A percentile compares a stretch with the other conserved stretches of the same genome.
These are phyloP conservation scores for Temnothorax unifasciatus DNA, from an alignment of 2,888 invertebrate genomes.

Conservation along the genomic window DNA sequence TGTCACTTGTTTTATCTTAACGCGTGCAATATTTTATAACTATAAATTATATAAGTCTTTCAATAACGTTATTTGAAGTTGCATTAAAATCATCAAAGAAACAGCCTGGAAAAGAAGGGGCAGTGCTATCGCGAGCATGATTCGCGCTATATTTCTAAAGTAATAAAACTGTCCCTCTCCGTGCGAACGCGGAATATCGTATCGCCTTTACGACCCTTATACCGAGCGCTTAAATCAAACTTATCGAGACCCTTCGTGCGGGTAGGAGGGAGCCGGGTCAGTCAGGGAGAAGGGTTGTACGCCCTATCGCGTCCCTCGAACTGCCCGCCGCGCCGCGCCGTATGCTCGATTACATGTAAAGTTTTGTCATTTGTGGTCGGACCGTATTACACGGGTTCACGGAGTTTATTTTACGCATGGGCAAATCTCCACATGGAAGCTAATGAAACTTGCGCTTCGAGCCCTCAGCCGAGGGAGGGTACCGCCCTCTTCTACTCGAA, in stretches of 20 bases:
- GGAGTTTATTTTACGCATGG: constrained; percentile 53
- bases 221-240: constrained; percentile 67
- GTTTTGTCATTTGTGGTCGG: constrained; percentile 48
- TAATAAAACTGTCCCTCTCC: constrained; percentile 34
- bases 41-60: background rate
- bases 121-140: constrained; percentile 1
- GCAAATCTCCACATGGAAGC: constrained; percentile 32
- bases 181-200: constrained; percentile 44
- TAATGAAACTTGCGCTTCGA: constrained; percentile 38
- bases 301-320: constrained; percentile 47
- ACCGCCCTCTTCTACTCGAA: background rate
- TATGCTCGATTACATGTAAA: constrained; percentile 64
- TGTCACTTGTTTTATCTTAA: background rate
- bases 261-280: constrained; percentile 3
- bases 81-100: constrained; percentile 25
- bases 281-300: constrained; percentile 38
- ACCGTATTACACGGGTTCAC: constrained; percentile 52
- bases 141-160: constrained; percentile 45
- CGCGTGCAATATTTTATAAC: background rate
- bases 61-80: background rate
- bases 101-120: background rate
- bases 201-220: constrained; percentile 31
- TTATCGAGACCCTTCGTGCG: constrained; percentile 51
- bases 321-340: constrained; percentile 17
- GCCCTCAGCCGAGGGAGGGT: background rate